These are phyloP conservation scores for Myotis brandtii DNA, from an alignment of 2,113 vertebrate species.

Conservation along the genomic window DNA sequence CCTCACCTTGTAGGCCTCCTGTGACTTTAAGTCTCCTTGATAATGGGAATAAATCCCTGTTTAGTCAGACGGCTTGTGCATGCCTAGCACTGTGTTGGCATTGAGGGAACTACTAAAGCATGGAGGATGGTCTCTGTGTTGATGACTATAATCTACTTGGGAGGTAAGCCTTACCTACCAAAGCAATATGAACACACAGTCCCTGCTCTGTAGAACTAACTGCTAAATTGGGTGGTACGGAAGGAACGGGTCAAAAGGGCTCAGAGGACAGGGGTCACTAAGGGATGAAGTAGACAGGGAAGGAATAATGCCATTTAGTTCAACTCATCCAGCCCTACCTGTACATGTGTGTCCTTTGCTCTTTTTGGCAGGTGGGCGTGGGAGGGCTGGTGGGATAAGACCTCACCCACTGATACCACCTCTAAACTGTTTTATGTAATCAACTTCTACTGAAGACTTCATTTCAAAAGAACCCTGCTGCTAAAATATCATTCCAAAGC, in stretches of 20 bases:
- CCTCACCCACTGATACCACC: background rate
- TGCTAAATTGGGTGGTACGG: background rate
- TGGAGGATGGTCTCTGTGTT: background rate
- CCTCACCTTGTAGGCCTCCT: background rate
- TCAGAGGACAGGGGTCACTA: background rate
- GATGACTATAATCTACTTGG: background rate
- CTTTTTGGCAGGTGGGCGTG: background rate
- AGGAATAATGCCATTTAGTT: background rate
- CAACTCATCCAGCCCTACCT: background rate
- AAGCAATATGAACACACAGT: background rate
- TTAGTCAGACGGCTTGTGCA: background rate
- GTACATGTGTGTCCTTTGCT: background rate
- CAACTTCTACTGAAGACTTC: background rate
- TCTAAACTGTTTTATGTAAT: background rate
- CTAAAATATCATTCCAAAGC: slow-evolving; percentile 7
- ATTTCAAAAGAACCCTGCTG: background rate
- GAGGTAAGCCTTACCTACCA: background rate
- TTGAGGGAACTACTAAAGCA: background rate
- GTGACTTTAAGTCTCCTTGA: background rate
- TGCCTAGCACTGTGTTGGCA: background rate
- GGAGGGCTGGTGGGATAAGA: background rate
- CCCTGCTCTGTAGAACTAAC: background rate
- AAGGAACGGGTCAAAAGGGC: background rate
- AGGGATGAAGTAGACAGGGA: background rate
- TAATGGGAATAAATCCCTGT: background rate